Evolutionary conservation across 2,888 invertebrate species (phyloP), one percentile per base, ranked within the genome.

Genomic region (Caenorhabditis afra): DNA sequence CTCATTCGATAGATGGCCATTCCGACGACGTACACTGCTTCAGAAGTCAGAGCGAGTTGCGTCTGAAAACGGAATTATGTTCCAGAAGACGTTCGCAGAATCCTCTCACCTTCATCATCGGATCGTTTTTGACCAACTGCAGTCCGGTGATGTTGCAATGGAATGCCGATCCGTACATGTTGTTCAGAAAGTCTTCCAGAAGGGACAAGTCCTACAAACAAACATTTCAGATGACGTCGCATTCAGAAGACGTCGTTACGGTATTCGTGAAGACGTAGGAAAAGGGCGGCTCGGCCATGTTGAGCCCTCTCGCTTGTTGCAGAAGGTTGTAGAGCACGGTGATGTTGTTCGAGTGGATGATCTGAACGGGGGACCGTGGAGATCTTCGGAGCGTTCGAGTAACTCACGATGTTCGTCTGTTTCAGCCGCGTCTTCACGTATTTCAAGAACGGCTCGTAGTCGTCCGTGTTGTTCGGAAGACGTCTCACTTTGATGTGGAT

Each of bases 81-180:
- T 5, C 12, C 29, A 23, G 49, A 47, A 16, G 8, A n/a, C n/a
- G n/a, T n/a, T n/a, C 10, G 1, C 8, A 12, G 20, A 18, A 20
- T 11, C n/a, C n/a, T n/a, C 50, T 20, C 11, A 87, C 88, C 78
- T 88, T 89, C 79, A 89, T 85, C 79, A 85, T 82, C n/a, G 89
- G 89, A 55, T 85, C 84, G 23, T 86, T 85, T 23, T 86, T 83
- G 14, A 88, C 86, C 35, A 89, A 53, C 55, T 87, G 88, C n/a
- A 89, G 70, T n/a, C 88, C 89, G 12, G 87, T 87, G 61, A 89
- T 87, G 58, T 89, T 89, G 59, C 89, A 89, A 45, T 86, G 87
- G 50, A 85, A 84, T 5, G 78, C 57, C 2, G 81, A 61, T 1
- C 84, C 85, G 23, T 88, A 88, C 73, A 86, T 85, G 57, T 85